phyloP scores from a whole-genome alignment of 2,888 invertebrate species.

The Torymus auratus region DNA sequence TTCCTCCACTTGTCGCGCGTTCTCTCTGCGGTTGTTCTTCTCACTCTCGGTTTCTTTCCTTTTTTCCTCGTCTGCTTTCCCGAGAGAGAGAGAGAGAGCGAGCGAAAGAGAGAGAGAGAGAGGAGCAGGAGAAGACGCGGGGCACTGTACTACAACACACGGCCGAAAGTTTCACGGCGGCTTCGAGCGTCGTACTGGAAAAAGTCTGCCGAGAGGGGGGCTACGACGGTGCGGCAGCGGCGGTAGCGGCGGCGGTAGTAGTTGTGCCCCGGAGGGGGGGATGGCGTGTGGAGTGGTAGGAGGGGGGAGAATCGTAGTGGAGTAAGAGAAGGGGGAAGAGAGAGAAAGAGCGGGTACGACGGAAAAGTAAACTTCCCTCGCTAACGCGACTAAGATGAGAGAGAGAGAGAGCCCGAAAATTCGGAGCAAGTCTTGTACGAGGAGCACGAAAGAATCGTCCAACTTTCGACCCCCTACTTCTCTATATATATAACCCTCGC shows the following conservation, averaged over 20 bases:
- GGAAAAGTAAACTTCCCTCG: constrained; percentile 60
- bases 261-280: not conserved
- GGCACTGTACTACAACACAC: not conserved
- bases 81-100: not conserved
- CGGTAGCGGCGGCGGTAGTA: not conserved
- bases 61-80: constrained; percentile 13
- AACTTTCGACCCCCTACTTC: constrained; percentile 59
- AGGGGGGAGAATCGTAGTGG: not conserved
- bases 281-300: not conserved
- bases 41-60: not conserved
- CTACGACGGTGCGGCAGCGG: constrained; percentile 8
- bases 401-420: constrained; percentile 60
- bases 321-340: not conserved
- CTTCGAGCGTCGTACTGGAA: constrained; percentile 22
- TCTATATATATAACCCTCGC: not conserved
- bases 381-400: constrained; percentile 69
- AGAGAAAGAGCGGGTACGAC: not conserved
- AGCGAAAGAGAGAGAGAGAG: no score
- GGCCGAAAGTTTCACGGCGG: constrained; percentile 45
- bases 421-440: constrained; percentile 57
- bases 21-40: not conserved
- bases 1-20: not conserved
- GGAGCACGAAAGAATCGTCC: constrained; percentile 66
- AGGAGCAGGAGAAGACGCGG: no score
- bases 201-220: constrained; percentile 3